Evolutionary conservation across 2,888 invertebrate species (phyloP), one percentile per base, ranked within the genome.

Genomic region (Andrena bicolor): DNA sequence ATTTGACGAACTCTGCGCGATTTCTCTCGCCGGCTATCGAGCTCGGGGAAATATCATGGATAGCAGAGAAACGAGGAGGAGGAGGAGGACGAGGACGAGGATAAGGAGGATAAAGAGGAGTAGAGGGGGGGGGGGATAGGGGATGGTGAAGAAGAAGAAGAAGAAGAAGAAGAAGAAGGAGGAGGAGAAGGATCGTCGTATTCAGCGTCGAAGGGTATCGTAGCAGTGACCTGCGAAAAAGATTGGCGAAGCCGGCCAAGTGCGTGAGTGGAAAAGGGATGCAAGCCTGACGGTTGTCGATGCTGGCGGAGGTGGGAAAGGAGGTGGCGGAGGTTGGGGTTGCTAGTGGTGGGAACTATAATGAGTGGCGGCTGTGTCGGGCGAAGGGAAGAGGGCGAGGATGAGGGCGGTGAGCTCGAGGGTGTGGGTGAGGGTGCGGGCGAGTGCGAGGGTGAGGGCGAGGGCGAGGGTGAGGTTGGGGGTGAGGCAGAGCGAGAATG

Each of bases 271-370:
- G 80, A 80, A 86, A 86, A 88, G 86, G 80, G 86, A 86, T 82
- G 88, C 80, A 79, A 82, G 82, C 35, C 74, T 80, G 74, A 72
- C 76, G 88, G 81, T 79, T 71, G 83, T 82, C 76, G 76, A 75
- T 75, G 86, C 72, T 53, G 83, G 86, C 65, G 85, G 82, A 82
- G 84, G 84, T 76, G 83, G 83, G 65, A 82, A 81, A 84, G 84
- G 80, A 77, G 84, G 78, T 73, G 80, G 79, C 51, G 77, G 82
- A 71, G 86, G 80, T 64, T 73, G 69, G 85, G 75, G 81, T 63
- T 73, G 74, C 68, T 81, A 79, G 85, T 86, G 90, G 88, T 91
- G 89, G 91, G 89, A 91, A 91, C 90, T 90, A 91, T 92, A 92
- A 92, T 91, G 92, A 92, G 91, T 91, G 80, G 83, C 78, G 83